Conservation (phyloP, 2,888 invertebrate genomes). For the Hirtodrosophila alboralis region DNA sequence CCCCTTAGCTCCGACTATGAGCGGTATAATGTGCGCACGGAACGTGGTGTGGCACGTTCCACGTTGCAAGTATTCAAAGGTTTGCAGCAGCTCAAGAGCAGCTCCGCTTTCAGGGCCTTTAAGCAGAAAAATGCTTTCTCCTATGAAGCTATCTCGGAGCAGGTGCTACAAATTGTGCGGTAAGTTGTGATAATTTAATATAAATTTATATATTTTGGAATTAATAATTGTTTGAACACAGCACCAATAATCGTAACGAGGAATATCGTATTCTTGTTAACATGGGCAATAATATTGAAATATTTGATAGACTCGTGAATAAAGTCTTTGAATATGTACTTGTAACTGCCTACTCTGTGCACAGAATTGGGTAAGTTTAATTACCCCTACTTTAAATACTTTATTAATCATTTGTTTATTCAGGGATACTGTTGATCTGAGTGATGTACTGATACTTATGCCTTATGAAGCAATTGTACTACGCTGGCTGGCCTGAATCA, state of each 20-base stretch:
- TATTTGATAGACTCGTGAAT: slow-evolving; percentile 52
- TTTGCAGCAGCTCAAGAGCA: slow-evolving; percentile 85
- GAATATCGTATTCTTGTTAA: slow-evolving; percentile 79
- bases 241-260: slow-evolving; percentile 65
- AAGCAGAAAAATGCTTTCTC: slow-evolving; percentile 70
- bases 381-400: fast-evolving
- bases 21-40: slow-evolving; percentile 86
- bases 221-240: not conserved
- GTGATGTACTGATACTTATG: slow-evolving; percentile 58
- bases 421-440: slow-evolving; percentile 70
- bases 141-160: slow-evolving; percentile 74
- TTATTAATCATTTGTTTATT: not conserved
- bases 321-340: slow-evolving; percentile 71
- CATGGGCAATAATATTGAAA: slow-evolving; percentile 74
- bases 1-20: slow-evolving; percentile 87
- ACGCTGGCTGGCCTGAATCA: slow-evolving; percentile 59
- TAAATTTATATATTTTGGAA: not conserved
- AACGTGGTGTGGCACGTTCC: slow-evolving; percentile 85
- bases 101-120: slow-evolving; percentile 80
- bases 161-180: slow-evolving; percentile 81
- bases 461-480: slow-evolving; percentile 79
- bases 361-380: slow-evolving; percentile 66
- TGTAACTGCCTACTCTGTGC: slow-evolving; percentile 68
- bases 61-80: slow-evolving; percentile 86
- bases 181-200: slow-evolving; percentile 14